Evolutionary conservation across 1,140 invertebrate species (phyloP).

Genomic region (Trialeurodes vaporariorum): DNA sequence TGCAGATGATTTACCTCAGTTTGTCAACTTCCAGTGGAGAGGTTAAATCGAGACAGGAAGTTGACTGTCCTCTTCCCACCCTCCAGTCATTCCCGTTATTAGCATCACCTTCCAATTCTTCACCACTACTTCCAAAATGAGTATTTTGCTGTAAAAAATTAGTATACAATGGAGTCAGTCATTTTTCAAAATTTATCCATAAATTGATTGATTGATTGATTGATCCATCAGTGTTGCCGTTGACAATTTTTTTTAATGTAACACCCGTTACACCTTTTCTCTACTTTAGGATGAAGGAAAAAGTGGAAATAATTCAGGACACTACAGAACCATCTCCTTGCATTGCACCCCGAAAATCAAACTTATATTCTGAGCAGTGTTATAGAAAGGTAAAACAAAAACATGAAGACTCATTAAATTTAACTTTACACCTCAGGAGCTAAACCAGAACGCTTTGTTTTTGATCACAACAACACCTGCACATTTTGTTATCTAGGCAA

Average conservation of each 20-base stretch:
- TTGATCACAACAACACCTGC: too few species aligned
- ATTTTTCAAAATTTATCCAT: too few species aligned
- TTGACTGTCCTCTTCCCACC: slow-evolving; percentile 45
- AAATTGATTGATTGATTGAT: too few species aligned
- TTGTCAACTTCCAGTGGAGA: slow-evolving; percentile 34
- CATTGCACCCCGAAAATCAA: too few species aligned
- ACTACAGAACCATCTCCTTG: too few species aligned
- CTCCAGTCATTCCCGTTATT: slow-evolving; percentile 8
- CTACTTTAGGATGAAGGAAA: slow-evolving; percentile 9
- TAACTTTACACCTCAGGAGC: too few species aligned
- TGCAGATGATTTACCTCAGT: slow-evolving; percentile 29
- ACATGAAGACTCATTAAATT: too few species aligned
- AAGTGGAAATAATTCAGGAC: not conserved
- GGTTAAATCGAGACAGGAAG: slow-evolving; percentile 54
- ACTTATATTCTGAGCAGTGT: too few species aligned
- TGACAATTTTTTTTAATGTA: slow-evolving; percentile 10
- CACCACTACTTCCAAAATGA: slow-evolving; percentile 19
- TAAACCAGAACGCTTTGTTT: too few species aligned
- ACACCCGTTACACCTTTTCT: slow-evolving; percentile 10
- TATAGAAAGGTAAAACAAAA: too few species aligned
- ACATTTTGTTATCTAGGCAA: too few species aligned
- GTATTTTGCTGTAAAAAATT: slow-evolving; percentile 8
- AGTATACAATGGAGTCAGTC: too few species aligned
- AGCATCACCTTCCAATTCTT: slow-evolving; percentile 23
- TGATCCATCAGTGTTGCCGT: slow-evolving; percentile 9